A percentile compares a stretch with the other conserved stretches of the same genome.
Conservation (phyloP, 2,797 vertebrate species). For the Leucoraja ocellata region DNA sequence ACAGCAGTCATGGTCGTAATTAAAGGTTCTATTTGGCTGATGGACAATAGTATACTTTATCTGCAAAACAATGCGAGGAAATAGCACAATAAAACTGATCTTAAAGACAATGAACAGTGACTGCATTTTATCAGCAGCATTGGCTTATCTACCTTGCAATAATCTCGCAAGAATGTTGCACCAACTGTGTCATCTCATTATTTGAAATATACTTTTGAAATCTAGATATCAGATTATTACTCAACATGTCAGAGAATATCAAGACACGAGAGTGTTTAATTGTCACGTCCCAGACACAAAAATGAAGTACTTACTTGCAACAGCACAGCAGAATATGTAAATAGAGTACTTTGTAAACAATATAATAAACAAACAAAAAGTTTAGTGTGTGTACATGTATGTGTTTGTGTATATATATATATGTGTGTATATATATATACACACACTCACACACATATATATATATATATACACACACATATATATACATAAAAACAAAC, state of each 20-base stretch:
- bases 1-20: background rate
- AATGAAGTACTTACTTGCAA: too few species aligned
- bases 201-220: conserved; percentile 1
- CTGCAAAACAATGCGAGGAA: background rate
- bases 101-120: background rate
- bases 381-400: too few species aligned
- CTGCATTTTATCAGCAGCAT: background rate
- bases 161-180: background rate
- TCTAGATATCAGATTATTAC: background rate
- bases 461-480: too few species aligned
- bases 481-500: too few species aligned
- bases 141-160: background rate
- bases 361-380: too few species aligned
- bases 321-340: too few species aligned
- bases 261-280: too few species aligned
- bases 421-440: too few species aligned
- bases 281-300: too few species aligned
- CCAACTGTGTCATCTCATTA: background rate
- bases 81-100: background rate
- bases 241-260: background rate
- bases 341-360: too few species aligned
- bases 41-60: background rate
- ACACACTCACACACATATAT: too few species aligned
- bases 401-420: too few species aligned
- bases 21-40: background rate